Conservation (phyloP, 2,888 invertebrate genomes). For the Melanostoma mellinum region DNA sequence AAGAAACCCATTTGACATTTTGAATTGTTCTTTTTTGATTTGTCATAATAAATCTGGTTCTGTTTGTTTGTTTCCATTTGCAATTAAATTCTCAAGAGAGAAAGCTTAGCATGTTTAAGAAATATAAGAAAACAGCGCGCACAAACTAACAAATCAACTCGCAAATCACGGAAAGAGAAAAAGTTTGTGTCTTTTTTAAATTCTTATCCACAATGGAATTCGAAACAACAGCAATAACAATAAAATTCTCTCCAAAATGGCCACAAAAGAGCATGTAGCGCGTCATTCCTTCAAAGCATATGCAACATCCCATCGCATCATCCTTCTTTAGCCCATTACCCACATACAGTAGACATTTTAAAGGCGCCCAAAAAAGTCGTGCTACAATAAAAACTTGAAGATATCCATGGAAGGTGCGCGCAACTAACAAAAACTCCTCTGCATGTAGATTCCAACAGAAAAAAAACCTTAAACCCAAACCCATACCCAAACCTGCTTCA, state of each 20-base stretch:
- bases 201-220: conserved; percentile 64
- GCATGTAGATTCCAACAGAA: conserved; percentile 37
- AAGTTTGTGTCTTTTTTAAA: conserved; percentile 42
- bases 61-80: no score
- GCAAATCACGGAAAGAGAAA: conserved; percentile 34
- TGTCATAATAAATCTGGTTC: conserved; percentile 1
- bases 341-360: conserved; percentile 58
- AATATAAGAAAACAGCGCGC: not conserved
- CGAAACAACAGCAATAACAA: conserved; percentile 69
- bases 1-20: conserved; percentile 45
- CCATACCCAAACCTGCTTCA: conserved; percentile 59
- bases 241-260: conserved; percentile 71
- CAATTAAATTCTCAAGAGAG: conserved; percentile 6
- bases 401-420: conserved; percentile 55
- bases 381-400: conserved; percentile 61
- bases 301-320: conserved; percentile 57
- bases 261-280: conserved; percentile 70
- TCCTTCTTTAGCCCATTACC: conserved; percentile 59
- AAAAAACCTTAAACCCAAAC: not conserved
- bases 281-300: conserved; percentile 62
- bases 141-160: not conserved
- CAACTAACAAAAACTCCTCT: conserved; percentile 43
- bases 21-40: conserved; percentile 9
- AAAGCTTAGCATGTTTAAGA: not conserved
- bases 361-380: conserved; percentile 70